These are phyloP conservation scores for Conistra vaccinii DNA, from an alignment of 2,888 invertebrate species.

Conservation along the genomic window DNA sequence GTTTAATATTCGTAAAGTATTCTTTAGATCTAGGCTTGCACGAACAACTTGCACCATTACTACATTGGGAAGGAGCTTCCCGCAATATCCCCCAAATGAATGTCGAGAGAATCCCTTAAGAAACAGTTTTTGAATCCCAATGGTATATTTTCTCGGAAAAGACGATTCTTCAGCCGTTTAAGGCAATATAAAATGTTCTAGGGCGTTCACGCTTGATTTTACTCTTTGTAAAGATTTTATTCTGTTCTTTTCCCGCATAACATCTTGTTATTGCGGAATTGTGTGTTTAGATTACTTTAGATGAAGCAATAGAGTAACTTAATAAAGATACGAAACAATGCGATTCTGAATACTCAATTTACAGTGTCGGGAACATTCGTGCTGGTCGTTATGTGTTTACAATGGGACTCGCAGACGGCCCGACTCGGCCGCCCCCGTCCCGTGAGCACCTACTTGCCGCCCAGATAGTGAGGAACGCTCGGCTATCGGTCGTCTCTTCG, in stretches of 20 bases:
- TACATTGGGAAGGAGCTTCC: conserved; percentile 75
- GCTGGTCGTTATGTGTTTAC: conserved; percentile 53
- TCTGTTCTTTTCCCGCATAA: conserved; percentile 27
- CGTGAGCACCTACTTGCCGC: conserved; percentile 74
- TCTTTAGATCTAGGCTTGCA: conserved; percentile 70
- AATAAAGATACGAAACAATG: conserved; percentile 45
- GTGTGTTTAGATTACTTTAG: conserved; percentile 19
- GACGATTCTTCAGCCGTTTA: conserved; percentile 76
- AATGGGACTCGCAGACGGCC: conserved; percentile 59
- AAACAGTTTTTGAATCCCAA: conserved; percentile 80
- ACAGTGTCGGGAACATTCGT: conserved; percentile 56
- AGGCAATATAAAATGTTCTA: conserved; percentile 78
- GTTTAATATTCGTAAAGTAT: conserved; percentile 69
- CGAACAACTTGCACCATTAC: conserved; percentile 71
- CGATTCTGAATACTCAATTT: conserved; percentile 54
- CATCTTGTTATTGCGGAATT: conserved; percentile 42
- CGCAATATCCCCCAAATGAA: conserved; percentile 81
- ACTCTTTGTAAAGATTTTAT: conserved; percentile 51
- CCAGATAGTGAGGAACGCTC: conserved; percentile 73
- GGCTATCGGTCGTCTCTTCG: conserved; percentile 79
- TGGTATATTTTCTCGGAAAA: conserved; percentile 76
- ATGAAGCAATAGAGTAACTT: conserved; percentile 30
- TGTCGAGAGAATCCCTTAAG: conserved; percentile 78
- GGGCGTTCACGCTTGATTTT: conserved; percentile 65
- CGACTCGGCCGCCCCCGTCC: conserved; percentile 38